Conservation (phyloP, 2,888 invertebrate genomes). For the Caenorhabditis sp. region DNA sequence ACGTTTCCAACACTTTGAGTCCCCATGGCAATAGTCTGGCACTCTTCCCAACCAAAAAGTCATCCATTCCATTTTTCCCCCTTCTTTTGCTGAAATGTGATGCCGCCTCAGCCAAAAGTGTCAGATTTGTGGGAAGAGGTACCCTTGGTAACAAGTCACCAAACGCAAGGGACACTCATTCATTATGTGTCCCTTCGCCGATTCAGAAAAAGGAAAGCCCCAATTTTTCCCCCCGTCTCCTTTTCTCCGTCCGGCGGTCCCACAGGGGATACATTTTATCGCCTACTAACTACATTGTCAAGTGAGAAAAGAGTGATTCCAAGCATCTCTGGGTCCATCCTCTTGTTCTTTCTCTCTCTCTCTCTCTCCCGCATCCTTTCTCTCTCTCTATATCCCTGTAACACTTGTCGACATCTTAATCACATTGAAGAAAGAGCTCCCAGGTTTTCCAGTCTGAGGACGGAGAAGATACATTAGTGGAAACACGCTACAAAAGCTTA, state of each 20-base stretch:
- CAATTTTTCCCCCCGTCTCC: background rate
- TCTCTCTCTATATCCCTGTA: constrained; percentile 8
- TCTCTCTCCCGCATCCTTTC: too few species aligned
- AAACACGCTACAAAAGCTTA: constrained; percentile 53
- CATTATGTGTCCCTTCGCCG: constrained; percentile 54
- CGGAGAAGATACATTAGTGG: constrained; percentile 41
- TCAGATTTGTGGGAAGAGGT: background rate
- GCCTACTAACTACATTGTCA: constrained; percentile 69
- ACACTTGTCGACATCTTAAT: constrained; percentile 62
- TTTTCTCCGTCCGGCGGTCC: background rate
- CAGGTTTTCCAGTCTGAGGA: constrained; percentile 34
- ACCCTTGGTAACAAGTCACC: constrained; percentile 45
- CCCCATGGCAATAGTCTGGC: background rate
- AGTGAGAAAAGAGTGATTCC: constrained; percentile 63
- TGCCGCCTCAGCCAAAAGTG: background rate
- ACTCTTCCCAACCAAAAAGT: background rate
- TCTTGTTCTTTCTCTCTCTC: background rate
- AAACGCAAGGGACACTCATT: constrained; percentile 50
- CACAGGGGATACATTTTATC: constrained; percentile 64
- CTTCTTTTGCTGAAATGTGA: constrained; percentile 40
- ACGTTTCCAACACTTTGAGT: background rate
- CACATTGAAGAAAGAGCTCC: constrained; percentile 38
- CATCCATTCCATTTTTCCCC: background rate
- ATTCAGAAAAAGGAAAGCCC: constrained; percentile 21
- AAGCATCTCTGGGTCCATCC: constrained; percentile 17